phyloP scores from a whole-genome alignment of 2,888 invertebrate species.

The Smittia aterrima region DNA sequence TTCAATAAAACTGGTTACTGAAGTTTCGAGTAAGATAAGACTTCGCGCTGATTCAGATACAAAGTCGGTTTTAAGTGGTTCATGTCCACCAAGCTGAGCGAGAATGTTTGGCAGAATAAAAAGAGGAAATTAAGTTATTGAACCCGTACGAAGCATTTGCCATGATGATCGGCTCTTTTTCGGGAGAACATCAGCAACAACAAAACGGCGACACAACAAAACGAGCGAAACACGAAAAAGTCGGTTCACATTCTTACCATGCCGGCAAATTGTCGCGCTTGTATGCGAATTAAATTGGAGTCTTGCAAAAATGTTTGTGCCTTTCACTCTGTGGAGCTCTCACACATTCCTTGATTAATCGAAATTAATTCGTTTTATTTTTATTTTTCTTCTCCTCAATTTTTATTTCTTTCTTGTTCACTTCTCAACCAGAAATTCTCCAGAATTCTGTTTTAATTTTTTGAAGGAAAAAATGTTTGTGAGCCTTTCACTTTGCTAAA shows the following conservation, averaged over 20 bases:
- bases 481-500: constrained; percentile 13
- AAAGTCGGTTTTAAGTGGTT: neutral
- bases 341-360: neutral
- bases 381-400: too few relatives aligned
- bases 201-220: constrained; percentile 12
- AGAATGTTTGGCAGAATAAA: neutral
- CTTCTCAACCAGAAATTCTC: neutral
- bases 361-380: neutral
- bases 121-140: constrained; percentile 37
- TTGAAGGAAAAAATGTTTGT: constrained; percentile 12
- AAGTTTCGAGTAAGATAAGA: neutral
- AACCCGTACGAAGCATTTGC: constrained; percentile 24
- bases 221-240: constrained; percentile 31
- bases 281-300: constrained; percentile 1
- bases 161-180: constrained; percentile 16
- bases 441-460: neutral
- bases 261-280: constrained; percentile 34
- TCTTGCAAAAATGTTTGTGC: constrained; percentile 15
- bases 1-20: neutral
- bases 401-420: too few relatives aligned
- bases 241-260: constrained; percentile 41
- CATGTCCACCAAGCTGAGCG: neutral
- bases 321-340: constrained; percentile 2
- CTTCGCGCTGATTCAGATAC: neutral
- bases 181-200: neutral